Evolutionary conservation across 2,797 vertebrate species (phyloP), one percentile per base, ranked within the genome.

Genomic region (Syndactyla subalaris): DNA sequence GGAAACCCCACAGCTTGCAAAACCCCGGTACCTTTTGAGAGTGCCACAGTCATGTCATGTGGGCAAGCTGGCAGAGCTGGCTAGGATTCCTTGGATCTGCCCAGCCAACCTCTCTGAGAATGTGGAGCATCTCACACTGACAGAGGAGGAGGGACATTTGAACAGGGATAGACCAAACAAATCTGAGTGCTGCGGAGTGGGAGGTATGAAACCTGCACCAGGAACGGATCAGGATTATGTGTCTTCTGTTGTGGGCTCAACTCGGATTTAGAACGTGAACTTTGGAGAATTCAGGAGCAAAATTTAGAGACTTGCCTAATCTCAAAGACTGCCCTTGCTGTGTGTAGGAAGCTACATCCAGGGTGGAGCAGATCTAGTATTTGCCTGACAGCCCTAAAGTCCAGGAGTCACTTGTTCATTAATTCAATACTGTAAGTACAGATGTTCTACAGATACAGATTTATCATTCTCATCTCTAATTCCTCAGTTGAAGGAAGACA

Each of bases 1-100:
- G 87, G 94, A 96, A 95, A 95, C 65, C 94, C 85, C 92, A 67
- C 15, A 39, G 80, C 88, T 87, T 58, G 21, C 48, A 58, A 65
- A 91, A 48, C 27, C 58, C 43, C 0, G 1, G 15, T 49, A 62
- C 43, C 65, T 89, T 91, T 7, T 4, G 48, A 52, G 57, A 82
- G 48, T 19, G 36, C 30, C 70, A 54, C 21, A 9, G 52, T 66
- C 8, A 0, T 39, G 75, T 61, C 79, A 48, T 39, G 59, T 38
- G 73, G 71, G 48, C 65, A 70, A 46, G 36, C 61, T 94, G 84
- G 80, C 81, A 83, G 54, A 61, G 70, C 32, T 49, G 58, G 36
- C 43, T 70, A 11, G n/a, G 7, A 17, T 49, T 45, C 48, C 36
- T 18, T 30, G 38, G 59, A 73, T 87, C 24, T 92, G 78, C 70